These are phyloP conservation scores for Agelastica alni DNA, from an alignment of 2,888 invertebrate genomes.

Conservation along the genomic window DNA sequence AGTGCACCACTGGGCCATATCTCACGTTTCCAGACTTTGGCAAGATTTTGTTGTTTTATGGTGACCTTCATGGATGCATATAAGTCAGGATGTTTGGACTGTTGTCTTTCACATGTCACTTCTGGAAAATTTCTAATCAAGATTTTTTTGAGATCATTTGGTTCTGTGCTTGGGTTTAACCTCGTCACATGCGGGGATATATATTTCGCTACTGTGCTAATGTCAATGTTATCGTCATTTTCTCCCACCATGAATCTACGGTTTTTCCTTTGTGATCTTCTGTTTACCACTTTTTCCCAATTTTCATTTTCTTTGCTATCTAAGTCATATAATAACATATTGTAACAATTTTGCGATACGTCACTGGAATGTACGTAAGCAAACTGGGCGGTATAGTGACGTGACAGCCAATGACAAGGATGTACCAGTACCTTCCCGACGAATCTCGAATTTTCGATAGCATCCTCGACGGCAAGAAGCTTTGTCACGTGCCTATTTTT, in stretches of 20 bases:
- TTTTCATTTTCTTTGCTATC: no score
- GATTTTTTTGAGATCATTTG: conserved; percentile 6
- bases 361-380: no score
- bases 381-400: no score
- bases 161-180: conserved; percentile 8
- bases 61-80: conserved; percentile 14
- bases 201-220: conserved; percentile 1
- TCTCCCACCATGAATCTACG: conserved; percentile 2
- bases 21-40: conserved; percentile 6
- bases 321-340: no score
- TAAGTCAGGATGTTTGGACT: conserved; percentile 5
- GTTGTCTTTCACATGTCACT: conserved; percentile 1
- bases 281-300: no score
- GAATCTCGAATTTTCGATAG: no score
- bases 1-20: conserved; percentile 9
- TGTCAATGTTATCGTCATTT: neutral
- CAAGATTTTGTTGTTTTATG: conserved; percentile 10
- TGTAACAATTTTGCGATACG: no score
- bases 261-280: no score
- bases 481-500: no score
- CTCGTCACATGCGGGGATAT: conserved; percentile 7
- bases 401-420: no score
- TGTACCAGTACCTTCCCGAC: no score
- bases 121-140: conserved; percentile 12
- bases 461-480: no score